Conservation (phyloP, 2,113 vertebrate species). For the Forbesichthys agassizii region DNA sequence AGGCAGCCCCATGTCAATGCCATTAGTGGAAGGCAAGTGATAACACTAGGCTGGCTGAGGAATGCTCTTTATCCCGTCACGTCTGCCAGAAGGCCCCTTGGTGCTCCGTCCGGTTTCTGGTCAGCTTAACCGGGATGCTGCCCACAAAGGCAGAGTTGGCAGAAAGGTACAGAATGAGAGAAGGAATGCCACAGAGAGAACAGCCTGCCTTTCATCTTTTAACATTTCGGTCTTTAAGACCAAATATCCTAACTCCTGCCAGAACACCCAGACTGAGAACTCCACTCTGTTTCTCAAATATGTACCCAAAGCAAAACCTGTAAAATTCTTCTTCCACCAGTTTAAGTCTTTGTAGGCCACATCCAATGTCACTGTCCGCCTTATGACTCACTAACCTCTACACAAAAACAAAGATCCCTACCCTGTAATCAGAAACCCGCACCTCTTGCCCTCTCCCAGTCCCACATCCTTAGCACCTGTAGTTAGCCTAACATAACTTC, state of each 20-base stretch:
- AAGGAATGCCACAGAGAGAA: conserved; percentile 42
- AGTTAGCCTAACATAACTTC: background rate
- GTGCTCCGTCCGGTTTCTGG: conserved; percentile 36
- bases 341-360: background rate
- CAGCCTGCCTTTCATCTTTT: conserved; percentile 50
- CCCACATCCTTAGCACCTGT: background rate
- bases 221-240: conserved; percentile 47
- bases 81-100: conserved; percentile 38
- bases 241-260: conserved; percentile 7
- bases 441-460: background rate
- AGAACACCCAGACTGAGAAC: conserved; percentile 4
- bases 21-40: conserved; percentile 62
- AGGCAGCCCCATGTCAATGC: conserved; percentile 31
- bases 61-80: conserved; percentile 59
- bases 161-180: background rate
- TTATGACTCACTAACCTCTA: background rate
- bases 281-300: background rate
- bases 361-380: background rate
- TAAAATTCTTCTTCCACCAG: background rate
- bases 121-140: conserved; percentile 26
- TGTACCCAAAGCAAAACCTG: background rate
- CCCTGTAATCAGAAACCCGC: too few species aligned
- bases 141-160: conserved; percentile 45
- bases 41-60: conserved; percentile 48
- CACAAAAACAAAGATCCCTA: background rate